phyloP scores from a whole-genome alignment of 2,888 invertebrate species.

The Luffia ferchaultella region DNA sequence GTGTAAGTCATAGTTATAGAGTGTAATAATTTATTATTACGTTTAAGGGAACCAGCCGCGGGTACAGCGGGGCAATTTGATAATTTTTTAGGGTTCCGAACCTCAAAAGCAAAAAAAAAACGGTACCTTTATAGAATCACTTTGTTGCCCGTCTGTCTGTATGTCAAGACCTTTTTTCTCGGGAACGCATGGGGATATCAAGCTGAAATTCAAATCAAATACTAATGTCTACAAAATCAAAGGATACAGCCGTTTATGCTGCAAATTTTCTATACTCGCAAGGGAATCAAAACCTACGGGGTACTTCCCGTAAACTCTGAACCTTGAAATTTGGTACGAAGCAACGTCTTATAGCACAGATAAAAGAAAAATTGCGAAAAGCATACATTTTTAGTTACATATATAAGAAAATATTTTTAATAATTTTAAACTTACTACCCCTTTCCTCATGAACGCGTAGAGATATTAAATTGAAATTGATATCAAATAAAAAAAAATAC shows the following conservation, averaged over 20 bases:
- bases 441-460: too few species aligned
- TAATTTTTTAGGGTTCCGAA: constrained; percentile 4
- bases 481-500: too few species aligned
- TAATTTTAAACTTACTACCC: too few species aligned
- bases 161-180: constrained; percentile 4
- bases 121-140: not conserved
- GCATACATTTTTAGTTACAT: not conserved
- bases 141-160: not conserved
- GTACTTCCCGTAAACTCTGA: not conserved
- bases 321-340: not conserved
- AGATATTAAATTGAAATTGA: too few species aligned
- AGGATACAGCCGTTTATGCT: not conserved
- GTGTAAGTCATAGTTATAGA: too few species aligned
- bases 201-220: constrained; percentile 1
- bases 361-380: not conserved
- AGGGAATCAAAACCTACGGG: constrained; percentile 5
- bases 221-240: not conserved
- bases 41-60: too few species aligned
- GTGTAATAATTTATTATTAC: too few species aligned
- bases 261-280: constrained; percentile 3
- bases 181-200: constrained; percentile 2
- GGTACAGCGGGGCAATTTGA: too few species aligned
- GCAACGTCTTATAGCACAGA: not conserved
- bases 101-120: constrained; percentile 5
- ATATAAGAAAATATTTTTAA: too few species aligned